phyloP scores from a whole-genome alignment of 2,888 invertebrate species.

The Andrena praecox region DNA sequence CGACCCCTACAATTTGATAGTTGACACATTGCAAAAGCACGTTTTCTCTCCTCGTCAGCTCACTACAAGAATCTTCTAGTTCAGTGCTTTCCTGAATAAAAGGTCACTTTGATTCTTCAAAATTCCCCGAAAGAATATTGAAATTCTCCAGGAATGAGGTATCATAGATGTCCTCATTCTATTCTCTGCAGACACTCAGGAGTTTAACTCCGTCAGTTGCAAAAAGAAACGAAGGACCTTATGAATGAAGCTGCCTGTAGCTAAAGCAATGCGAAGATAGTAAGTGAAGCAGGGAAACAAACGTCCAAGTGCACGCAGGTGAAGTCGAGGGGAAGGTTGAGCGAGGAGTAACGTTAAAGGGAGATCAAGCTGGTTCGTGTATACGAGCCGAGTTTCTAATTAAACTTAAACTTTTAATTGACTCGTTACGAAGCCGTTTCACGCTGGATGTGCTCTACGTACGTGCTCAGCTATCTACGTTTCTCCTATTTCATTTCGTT shows the following conservation, averaged over 20 bases:
- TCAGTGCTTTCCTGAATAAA: too few relatives aligned
- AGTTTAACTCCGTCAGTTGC: slow-evolving; percentile 57
- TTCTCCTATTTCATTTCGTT: slow-evolving; percentile 48
- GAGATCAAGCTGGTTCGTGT: slow-evolving; percentile 45
- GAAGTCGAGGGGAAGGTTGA: slow-evolving; percentile 10
- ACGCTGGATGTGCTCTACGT: slow-evolving; percentile 73
- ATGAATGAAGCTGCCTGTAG: slow-evolving; percentile 58
- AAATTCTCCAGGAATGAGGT: slow-evolving; percentile 32
- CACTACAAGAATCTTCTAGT: too few relatives aligned
- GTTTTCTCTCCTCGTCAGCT: too few relatives aligned
- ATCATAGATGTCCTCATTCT: slow-evolving; percentile 35
- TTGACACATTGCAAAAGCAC: too few relatives aligned
- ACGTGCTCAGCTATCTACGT: slow-evolving; percentile 47
- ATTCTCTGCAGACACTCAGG: slow-evolving; percentile 24
- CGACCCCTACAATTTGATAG: too few relatives aligned
- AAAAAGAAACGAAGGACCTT: slow-evolving; percentile 60
- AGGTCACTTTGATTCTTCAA: too few relatives aligned
- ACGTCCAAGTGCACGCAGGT: not conserved
- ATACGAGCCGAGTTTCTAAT: slow-evolving; percentile 81
- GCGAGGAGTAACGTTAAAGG: slow-evolving; percentile 30
- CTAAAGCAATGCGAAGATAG: slow-evolving; percentile 41
- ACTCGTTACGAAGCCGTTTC: slow-evolving; percentile 82
- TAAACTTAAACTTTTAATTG: slow-evolving; percentile 85
- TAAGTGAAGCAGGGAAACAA: slow-evolving; percentile 37
- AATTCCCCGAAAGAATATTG: slow-evolving; percentile 34